phyloP scores from a whole-genome alignment of 2,888 invertebrate species.

The Dicyrtomina minuta region DNA sequence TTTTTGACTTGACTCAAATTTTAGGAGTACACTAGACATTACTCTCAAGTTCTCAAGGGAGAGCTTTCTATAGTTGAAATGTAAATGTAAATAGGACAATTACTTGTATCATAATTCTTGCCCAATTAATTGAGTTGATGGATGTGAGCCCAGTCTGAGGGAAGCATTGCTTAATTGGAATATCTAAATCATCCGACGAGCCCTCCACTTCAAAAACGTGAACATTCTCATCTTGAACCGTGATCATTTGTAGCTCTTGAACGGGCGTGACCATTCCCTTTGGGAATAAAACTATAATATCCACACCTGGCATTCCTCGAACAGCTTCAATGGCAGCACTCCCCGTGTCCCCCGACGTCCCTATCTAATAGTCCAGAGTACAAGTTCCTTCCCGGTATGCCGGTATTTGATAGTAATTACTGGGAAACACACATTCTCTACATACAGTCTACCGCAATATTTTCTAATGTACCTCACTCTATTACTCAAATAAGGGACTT shows the following conservation, averaged over 20 bases:
- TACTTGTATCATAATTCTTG: constrained; percentile 56
- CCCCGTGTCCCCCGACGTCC: constrained; percentile 61
- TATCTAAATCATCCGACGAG: constrained; percentile 59
- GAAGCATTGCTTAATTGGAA: constrained; percentile 57
- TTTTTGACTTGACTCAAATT: neutral
- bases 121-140: constrained; percentile 60
- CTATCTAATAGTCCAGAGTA: constrained; percentile 41
- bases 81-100: neutral
- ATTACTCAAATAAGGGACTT: no score
- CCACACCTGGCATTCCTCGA: constrained; percentile 55
- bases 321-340: constrained; percentile 59
- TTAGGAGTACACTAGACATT: no score
- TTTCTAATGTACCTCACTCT: no score
- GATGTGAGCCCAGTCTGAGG: constrained; percentile 56
- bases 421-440: neutral
- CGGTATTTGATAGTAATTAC: neutral
- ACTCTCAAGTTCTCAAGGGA: no score
- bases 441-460: no score
- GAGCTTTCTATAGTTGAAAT: no score
- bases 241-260: constrained; percentile 60
- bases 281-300: constrained; percentile 59
- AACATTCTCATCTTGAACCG: constrained; percentile 58
- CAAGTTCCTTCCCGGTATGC: neutral
- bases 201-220: constrained; percentile 59
- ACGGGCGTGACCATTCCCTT: constrained; percentile 56